Evolutionary conservation across 2,888 invertebrate species (phyloP).

Genomic region (Hydrotaea diabolus): DNA sequence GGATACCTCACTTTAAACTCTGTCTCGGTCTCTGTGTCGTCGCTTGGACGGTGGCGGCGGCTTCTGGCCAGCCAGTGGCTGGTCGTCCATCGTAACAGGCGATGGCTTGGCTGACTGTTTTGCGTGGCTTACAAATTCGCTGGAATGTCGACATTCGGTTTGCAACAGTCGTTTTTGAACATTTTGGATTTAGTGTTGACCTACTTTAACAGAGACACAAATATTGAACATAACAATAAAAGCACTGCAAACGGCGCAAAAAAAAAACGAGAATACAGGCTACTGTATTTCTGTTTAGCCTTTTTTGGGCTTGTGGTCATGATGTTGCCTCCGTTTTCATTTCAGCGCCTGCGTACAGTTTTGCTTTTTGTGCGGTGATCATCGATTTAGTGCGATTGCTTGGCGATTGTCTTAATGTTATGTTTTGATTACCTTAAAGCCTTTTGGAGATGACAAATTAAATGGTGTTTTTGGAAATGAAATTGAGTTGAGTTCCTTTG

Average conservation of each 20-base stretch:
- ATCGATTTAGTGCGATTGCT: slow-evolving; percentile 47
- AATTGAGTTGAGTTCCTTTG: slow-evolving; percentile 60
- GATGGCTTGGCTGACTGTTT: slow-evolving; percentile 52
- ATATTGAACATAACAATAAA: slow-evolving; percentile 35
- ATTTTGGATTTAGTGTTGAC: slow-evolving; percentile 64
- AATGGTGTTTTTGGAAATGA: slow-evolving; percentile 60
- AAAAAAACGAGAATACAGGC: background rate
- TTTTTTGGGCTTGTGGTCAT: slow-evolving; percentile 24
- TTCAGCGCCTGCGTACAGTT: background rate
- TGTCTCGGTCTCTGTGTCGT: slow-evolving; percentile 39
- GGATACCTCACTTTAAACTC: slow-evolving; percentile 40
- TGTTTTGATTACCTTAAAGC: slow-evolving; percentile 55
- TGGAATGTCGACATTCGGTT: slow-evolving; percentile 60
- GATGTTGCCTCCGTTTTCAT: slow-evolving; percentile 10
- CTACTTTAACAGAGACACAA: slow-evolving; percentile 53
- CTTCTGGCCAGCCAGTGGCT: slow-evolving; percentile 1
- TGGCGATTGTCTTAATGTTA: slow-evolving; percentile 36
- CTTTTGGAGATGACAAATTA: slow-evolving; percentile 63
- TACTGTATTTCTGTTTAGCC: slow-evolving; percentile 49
- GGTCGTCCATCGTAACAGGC: slow-evolving; percentile 18
- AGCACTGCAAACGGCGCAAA: slow-evolving; percentile 20
- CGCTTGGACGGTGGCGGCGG: slow-evolving; percentile 14
- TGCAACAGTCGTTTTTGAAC: slow-evolving; percentile 44
- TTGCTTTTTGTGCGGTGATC: slow-evolving; percentile 35
- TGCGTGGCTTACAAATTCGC: slow-evolving; percentile 60